Evolutionary conservation across 2,888 invertebrate genomes (phyloP).

Genomic region (Molorchus minor): DNA sequence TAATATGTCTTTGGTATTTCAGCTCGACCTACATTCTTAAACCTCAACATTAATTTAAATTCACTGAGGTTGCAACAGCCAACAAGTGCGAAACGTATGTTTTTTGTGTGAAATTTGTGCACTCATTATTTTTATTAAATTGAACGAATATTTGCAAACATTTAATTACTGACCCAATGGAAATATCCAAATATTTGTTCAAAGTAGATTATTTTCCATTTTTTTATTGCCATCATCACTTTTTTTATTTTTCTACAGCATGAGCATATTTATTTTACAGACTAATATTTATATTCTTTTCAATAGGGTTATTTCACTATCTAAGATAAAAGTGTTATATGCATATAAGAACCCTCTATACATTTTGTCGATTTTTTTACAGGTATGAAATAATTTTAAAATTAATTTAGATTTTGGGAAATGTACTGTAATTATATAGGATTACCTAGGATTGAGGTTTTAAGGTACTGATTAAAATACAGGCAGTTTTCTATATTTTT

Average conservation of each 20-base stretch:
- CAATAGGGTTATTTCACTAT: too few species aligned
- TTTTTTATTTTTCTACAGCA: slow-evolving; percentile 9
- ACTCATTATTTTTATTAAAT: not conserved
- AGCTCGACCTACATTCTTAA: slow-evolving; percentile 98
- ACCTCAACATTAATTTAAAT: slow-evolving; percentile 95
- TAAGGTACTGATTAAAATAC: too few species aligned
- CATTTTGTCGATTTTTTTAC: too few species aligned
- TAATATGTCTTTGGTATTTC: slow-evolving; percentile 67
- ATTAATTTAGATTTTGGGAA: too few species aligned
- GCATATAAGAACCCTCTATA: too few species aligned
- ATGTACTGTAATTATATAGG: too few species aligned
- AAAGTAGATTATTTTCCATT: slow-evolving; percentile 26
- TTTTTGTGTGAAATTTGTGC: slow-evolving; percentile 41
- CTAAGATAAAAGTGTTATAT: too few species aligned
- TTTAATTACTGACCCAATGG: not conserved
- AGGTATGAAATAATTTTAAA: too few species aligned
- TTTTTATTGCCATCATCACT: slow-evolving; percentile 18
- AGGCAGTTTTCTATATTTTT: too few species aligned
- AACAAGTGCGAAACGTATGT: slow-evolving; percentile 85
- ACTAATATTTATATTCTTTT: too few species aligned
- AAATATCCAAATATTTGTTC: slow-evolving; percentile 24
- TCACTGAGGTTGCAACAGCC: slow-evolving; percentile 87
- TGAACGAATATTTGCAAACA: slow-evolving; percentile 19
- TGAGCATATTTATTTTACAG: slow-evolving; percentile 4
- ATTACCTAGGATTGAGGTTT: too few species aligned